Conservation (phyloP, 2,797 vertebrate genomes). For the Vireo griseus region DNA sequence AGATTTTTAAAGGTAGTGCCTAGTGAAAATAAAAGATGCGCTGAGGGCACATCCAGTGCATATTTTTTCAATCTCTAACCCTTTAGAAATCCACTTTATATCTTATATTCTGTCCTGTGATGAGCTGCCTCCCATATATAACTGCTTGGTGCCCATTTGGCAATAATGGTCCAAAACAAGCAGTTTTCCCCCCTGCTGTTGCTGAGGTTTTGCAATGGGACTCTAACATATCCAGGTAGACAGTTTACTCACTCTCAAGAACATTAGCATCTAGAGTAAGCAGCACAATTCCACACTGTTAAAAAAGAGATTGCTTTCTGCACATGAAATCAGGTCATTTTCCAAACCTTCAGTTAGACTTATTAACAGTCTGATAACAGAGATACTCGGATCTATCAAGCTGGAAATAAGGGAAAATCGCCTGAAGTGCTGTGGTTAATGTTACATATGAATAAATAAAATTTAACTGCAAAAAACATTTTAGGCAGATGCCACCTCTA, state of each 20-base stretch:
- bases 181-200: rapidly evolving
- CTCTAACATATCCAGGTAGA: neutral
- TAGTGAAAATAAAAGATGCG: neutral
- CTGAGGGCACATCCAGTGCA: neutral
- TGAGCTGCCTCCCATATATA: neutral
- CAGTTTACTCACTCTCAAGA: neutral
- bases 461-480: neutral
- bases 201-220: rapidly evolving
- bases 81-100: neutral
- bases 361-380: neutral
- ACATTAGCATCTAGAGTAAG: neutral
- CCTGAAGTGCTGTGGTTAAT: neutral
- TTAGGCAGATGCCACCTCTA: neutral
- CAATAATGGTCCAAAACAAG: neutral
- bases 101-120: neutral
- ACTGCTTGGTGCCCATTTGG: neutral
- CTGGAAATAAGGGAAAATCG: neutral
- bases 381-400: neutral
- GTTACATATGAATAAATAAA: neutral
- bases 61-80: neutral
- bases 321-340: neutral
- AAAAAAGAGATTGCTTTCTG: neutral
- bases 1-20: neutral
- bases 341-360: neutral
- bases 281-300: neutral